phyloP scores from a whole-genome alignment of 2,797 vertebrate genomes.

The Pteropus rufus region DNA sequence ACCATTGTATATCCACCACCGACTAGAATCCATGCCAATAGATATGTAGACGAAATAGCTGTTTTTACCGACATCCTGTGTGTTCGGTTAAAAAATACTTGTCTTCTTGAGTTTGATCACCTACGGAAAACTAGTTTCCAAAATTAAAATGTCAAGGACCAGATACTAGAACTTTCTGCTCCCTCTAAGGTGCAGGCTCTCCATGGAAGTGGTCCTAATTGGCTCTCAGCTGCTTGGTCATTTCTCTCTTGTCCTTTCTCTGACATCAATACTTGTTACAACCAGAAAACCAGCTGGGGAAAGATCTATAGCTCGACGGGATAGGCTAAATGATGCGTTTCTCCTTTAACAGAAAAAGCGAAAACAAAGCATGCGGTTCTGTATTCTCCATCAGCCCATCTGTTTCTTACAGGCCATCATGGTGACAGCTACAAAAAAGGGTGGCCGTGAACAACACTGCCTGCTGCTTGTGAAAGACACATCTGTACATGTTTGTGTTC shows the following conservation, averaged over 20 bases:
- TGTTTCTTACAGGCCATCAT: slow-evolving; percentile 17
- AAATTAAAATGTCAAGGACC: neutral
- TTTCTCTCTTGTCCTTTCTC: neutral
- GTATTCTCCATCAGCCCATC: neutral
- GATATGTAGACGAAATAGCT: neutral
- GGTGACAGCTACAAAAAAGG: slow-evolving; percentile 32
- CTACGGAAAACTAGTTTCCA: neutral
- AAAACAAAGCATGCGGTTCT: slow-evolving; percentile 7
- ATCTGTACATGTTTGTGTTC: neutral
- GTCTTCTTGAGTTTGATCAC: neutral
- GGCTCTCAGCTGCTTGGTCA: neutral
- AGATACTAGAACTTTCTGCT: neutral
- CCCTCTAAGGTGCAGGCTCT: neutral
- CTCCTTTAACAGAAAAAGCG: slow-evolving; percentile 26
- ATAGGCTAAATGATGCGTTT: neutral
- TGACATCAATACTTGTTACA: slow-evolving; percentile 20
- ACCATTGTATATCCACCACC: neutral
- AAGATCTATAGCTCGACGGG: slow-evolving; percentile 40
- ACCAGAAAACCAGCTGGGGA: neutral
- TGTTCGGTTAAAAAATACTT: neutral
- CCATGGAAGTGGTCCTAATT: neutral
- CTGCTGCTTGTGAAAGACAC: slow-evolving; percentile 23
- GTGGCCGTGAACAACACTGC: neutral
- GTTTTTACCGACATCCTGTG: neutral
- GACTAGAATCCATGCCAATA: neutral